These are phyloP conservation scores for Zygogramma bicolorata DNA, from an alignment of 2,888 invertebrate genomes.

Conservation along the genomic window DNA sequence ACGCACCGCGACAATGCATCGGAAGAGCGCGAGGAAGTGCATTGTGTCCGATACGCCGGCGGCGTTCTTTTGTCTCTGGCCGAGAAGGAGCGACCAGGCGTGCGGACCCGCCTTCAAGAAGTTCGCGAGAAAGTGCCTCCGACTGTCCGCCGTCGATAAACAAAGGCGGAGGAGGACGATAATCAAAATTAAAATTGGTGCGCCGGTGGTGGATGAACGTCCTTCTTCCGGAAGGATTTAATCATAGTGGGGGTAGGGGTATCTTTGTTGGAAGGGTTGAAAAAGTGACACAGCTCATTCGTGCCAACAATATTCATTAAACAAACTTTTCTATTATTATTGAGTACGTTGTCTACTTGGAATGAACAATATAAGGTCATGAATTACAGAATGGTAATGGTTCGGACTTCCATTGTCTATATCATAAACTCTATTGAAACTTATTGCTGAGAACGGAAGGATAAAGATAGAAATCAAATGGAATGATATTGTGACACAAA, in stretches of 20 bases:
- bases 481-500: too few species aligned
- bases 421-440: too few species aligned
- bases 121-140: background rate
- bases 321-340: too few species aligned
- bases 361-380: too few species aligned
- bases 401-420: too few species aligned
- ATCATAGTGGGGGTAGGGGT: background rate
- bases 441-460: too few species aligned
- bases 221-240: background rate
- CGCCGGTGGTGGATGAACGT: background rate
- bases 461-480: too few species aligned
- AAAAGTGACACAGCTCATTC: too few species aligned
- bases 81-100: background rate
- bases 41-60: constrained; percentile 64
- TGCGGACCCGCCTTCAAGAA: background rate
- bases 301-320: too few species aligned
- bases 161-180: background rate
- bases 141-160: background rate
- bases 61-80: constrained; percentile 61
- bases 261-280: background rate
- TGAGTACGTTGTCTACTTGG: too few species aligned
- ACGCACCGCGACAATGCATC: constrained; percentile 67
- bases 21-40: constrained; percentile 63
- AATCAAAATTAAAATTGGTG: background rate
- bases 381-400: too few species aligned